phyloP scores from a whole-genome alignment of 2,797 vertebrate genomes.

The Myiotriccus ornatus region DNA sequence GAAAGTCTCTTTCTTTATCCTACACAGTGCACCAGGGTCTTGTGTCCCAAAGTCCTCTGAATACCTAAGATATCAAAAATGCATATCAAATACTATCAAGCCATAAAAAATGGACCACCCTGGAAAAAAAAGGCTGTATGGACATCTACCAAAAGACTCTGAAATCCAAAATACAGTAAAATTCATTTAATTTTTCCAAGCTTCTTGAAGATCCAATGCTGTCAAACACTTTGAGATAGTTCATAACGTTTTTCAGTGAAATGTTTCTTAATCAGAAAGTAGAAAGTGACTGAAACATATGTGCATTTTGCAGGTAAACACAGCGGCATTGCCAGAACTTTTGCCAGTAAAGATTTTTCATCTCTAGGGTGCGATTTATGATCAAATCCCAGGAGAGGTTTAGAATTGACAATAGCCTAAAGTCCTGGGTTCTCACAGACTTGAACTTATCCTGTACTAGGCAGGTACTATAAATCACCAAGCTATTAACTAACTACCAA shows the following conservation, averaged over 20 bases:
- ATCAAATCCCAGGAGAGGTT: background rate
- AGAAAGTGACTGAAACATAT: background rate
- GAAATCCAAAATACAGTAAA: background rate
- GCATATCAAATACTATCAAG: background rate
- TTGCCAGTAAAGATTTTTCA: constrained; percentile 36
- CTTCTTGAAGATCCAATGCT: background rate
- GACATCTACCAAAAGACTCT: background rate
- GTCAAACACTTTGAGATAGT: background rate
- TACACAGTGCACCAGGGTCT: background rate
- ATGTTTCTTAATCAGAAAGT: background rate
- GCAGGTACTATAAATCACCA: constrained; percentile 23
- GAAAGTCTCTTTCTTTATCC: background rate
- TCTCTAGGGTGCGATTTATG: constrained; percentile 24
- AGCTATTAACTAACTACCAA: background rate
- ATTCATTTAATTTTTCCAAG: background rate
- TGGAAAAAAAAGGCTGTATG: background rate
- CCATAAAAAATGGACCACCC: background rate
- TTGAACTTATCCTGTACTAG: background rate
- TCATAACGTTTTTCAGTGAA: background rate
- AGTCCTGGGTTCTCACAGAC: background rate
- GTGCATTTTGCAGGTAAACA: background rate
- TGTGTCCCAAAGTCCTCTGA: background rate
- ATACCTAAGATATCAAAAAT: background rate
- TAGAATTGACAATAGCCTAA: constrained; percentile 5
- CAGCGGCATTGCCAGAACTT: background rate